Percentiles rank a stretch among this genome's conserved stretches.
phyloP scores from a whole-genome alignment of 23 tunicate species.

The Corella eumyota region DNA sequence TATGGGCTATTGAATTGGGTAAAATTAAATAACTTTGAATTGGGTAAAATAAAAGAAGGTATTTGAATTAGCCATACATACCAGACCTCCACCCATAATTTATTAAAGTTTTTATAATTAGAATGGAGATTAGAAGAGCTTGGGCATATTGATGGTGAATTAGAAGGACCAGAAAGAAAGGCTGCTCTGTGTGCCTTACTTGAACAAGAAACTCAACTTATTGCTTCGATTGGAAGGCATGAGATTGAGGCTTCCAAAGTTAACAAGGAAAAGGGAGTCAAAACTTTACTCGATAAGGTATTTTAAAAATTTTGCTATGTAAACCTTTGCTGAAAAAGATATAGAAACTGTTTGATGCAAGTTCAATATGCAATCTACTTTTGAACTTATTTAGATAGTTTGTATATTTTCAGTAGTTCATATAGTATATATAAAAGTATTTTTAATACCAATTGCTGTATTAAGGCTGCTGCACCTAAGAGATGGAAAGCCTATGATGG shows the following conservation, averaged over 20 bases:
- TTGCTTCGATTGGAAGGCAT: constrained; percentile 72
- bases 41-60: too few species aligned
- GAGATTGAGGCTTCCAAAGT: constrained; percentile 43
- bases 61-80: too few species aligned
- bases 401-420: too few species aligned
- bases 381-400: too few species aligned
- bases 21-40: background rate
- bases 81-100: too few species aligned
- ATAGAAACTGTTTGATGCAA: too few species aligned
- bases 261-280: constrained; percentile 23
- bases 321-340: background rate
- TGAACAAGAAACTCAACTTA: constrained; percentile 79
- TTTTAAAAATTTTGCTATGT: too few species aligned
- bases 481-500: constrained; percentile 98
- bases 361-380: too few species aligned
- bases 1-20: background rate
- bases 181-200: constrained; percentile 76
- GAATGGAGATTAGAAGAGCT: constrained; percentile 95
- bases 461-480: constrained; percentile 96
- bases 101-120: too few species aligned
- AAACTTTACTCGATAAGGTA: constrained; percentile 56
- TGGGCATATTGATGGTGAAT: constrained; percentile 55
- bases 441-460: too few species aligned
- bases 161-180: constrained; percentile 73
- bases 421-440: too few species aligned